A percentile compares a stretch with the other conserved stretches of the same genome.
These are phyloP conservation scores for Chiloscyllium plagiosum DNA, from an alignment of 2,113 vertebrate genomes.

Conservation along the genomic window DNA sequence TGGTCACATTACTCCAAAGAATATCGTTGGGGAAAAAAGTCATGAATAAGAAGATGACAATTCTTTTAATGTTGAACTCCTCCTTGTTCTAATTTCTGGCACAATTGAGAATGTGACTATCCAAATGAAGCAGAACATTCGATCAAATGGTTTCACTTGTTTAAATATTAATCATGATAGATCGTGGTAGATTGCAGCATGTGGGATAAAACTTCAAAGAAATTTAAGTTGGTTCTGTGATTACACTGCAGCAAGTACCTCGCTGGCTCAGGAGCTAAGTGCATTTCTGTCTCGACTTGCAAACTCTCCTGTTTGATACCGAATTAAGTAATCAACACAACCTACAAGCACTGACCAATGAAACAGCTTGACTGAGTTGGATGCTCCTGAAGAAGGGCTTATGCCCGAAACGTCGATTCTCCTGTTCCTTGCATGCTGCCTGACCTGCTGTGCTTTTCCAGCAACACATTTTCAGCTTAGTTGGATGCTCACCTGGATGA, in stretches of 20 bases:
- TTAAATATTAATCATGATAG: background rate
- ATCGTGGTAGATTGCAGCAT: background rate
- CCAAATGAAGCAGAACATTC: background rate
- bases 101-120: background rate
- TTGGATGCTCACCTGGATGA: background rate
- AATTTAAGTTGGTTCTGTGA: background rate
- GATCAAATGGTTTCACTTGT: background rate
- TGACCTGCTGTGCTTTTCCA: too few relatives aligned
- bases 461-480: too few relatives aligned
- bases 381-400: too few relatives aligned
- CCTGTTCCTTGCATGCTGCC: too few relatives aligned
- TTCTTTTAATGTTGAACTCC: too few relatives aligned
- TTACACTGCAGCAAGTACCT: background rate
- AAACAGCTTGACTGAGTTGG: too few relatives aligned
- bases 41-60: too few relatives aligned
- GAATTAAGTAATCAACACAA: background rate
- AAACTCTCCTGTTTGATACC: background rate
- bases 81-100: background rate
- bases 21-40: background rate
- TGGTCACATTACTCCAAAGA: background rate
- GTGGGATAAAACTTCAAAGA: background rate
- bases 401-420: too few relatives aligned
- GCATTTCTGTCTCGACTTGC: background rate
- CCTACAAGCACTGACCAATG: background rate
- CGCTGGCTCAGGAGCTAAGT: background rate